phyloP scores from a whole-genome alignment of 2,888 invertebrate species.

The Idaea dimidiata region DNA sequence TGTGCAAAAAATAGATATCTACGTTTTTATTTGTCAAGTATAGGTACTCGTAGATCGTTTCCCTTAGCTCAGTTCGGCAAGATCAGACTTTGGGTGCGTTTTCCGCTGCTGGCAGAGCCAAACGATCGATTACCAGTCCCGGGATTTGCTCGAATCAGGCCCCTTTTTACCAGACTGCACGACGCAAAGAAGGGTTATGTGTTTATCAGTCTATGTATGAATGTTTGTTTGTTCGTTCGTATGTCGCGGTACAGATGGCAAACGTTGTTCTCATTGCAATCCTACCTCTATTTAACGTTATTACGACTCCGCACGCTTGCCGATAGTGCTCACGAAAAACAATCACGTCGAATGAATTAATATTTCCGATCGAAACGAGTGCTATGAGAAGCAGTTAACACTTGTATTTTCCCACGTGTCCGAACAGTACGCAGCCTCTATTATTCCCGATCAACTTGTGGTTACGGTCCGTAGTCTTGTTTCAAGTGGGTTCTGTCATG shows the following conservation, averaged over 20 bases:
- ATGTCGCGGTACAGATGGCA: too few relatives aligned
- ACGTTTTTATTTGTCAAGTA: slow-evolving; percentile 45
- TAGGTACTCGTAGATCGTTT: slow-evolving; percentile 36
- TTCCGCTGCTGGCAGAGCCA: slow-evolving; percentile 47
- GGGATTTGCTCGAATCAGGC: slow-evolving; percentile 45
- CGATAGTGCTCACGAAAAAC: slow-evolving; percentile 27
- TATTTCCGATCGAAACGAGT: slow-evolving; percentile 39
- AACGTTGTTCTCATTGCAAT: slow-evolving; percentile 29
- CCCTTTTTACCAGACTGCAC: too few relatives aligned
- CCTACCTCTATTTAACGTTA: slow-evolving; percentile 19
- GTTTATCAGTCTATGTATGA: too few relatives aligned
- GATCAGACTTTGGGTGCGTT: slow-evolving; percentile 69
- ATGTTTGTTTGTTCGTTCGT: too few relatives aligned
- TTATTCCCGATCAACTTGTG: slow-evolving; percentile 51
- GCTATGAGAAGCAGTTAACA: slow-evolving; percentile 39
- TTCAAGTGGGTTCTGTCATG: slow-evolving; percentile 55
- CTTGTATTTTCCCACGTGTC: slow-evolving; percentile 53
- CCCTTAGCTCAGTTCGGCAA: slow-evolving; percentile 47
- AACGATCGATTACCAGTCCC: slow-evolving; percentile 73
- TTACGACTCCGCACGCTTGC: slow-evolving; percentile 30
- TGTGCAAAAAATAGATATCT: too few relatives aligned
- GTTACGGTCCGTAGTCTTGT: slow-evolving; percentile 46
- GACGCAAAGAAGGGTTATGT: too few relatives aligned
- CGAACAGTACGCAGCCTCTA: slow-evolving; percentile 33
- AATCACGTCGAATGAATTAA: slow-evolving; percentile 37